Evolutionary conservation across 2,113 vertebrate genomes (phyloP), one percentile per base, ranked within the genome.

Genomic region (Forbesichthys papilliferus): DNA sequence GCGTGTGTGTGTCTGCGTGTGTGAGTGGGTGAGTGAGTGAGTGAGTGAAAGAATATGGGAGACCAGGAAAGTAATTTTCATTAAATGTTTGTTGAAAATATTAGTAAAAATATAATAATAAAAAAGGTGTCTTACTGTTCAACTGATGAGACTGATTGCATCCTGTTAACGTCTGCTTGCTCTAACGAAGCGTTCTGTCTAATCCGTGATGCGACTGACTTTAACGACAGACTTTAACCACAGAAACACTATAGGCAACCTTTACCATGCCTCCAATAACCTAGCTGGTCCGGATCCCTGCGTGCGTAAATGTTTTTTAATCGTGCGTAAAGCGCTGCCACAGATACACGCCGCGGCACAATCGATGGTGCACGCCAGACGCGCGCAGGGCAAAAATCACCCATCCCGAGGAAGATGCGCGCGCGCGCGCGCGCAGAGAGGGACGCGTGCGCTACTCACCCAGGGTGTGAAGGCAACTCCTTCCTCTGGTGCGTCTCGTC

Each of bases 391-490:
- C 13, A 16, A 46, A 9, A 36, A 13, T 9, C n/a, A 11, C 20
- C 18, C 13, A 57, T n/a, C 10, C 27, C 34, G 68, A 59, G 27
- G 68, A 65, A 57, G 27, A 4, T 48, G 59, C 68, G 36, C 65
- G 52, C 18, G 12, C 47, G 9, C 48, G 53, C 18, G 11, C 33
- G 20, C 20, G 20, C 20, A 20, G 20, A 34, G 20, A 34, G 53
- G 47, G 11, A 48, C 16, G 8, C 13, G 42, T 33, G 34, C 9
- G 51, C 27, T 51, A 83, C 91, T 92, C 84, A 93, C 91, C 92
- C 84, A 88, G 90, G 84, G 80, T 85, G 85, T 80, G 80, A 88
- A 27, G 86, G 86, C 83, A 77, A 83, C 65, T 89, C 86, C 84
- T 82, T 82, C 80, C 72, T 62, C 61, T 79, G 51, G 81, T 80